Percentiles rank a stretch among this genome's conserved stretches.
Conservation (phyloP, 2,113 vertebrate species). For the Pan paniscus region DNA sequence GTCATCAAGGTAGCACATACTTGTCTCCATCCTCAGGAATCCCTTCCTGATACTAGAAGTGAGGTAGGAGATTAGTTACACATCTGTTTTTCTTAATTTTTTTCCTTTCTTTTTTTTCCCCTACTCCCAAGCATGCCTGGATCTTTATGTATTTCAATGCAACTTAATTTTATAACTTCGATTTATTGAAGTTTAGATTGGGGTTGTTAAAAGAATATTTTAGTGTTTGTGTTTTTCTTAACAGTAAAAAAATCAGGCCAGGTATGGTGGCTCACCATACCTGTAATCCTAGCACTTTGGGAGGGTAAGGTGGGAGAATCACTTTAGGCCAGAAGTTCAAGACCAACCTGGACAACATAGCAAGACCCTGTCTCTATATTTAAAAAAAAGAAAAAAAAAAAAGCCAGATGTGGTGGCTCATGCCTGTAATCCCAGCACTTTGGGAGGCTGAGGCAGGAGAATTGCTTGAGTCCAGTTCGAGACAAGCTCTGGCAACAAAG, state of each 20-base stretch:
- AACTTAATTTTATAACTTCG: slow-evolving; percentile 48
- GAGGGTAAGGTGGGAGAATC: too few species aligned
- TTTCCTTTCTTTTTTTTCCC: neutral
- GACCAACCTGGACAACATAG: too few species aligned
- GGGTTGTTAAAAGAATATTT: neutral
- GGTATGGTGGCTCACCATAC: too few species aligned
- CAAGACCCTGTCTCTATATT: too few species aligned
- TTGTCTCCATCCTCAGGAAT: slow-evolving; percentile 94
- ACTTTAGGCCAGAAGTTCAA: too few species aligned
- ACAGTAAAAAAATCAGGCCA: neutral
- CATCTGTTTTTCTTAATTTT: neutral
- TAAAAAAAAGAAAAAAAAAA: too few species aligned
- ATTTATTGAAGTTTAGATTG: slow-evolving; percentile 20
- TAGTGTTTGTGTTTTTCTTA: slow-evolving; percentile 12
- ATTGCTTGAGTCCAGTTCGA: too few species aligned
- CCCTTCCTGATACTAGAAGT: slow-evolving; percentile 93
- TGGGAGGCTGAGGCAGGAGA: too few species aligned
- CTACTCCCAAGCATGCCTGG: neutral
- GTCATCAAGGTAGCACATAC: slow-evolving; percentile 97
- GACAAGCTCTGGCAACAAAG: too few species aligned
- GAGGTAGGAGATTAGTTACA: slow-evolving; percentile 86
- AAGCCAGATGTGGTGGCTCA: too few species aligned
- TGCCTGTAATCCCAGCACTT: too few species aligned
- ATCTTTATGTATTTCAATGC: slow-evolving; percentile 17
- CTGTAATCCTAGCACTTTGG: too few species aligned